Base-by-base conservation (phyloP, 2,113 vertebrate genomes). In the Helogale parvula region DNA sequence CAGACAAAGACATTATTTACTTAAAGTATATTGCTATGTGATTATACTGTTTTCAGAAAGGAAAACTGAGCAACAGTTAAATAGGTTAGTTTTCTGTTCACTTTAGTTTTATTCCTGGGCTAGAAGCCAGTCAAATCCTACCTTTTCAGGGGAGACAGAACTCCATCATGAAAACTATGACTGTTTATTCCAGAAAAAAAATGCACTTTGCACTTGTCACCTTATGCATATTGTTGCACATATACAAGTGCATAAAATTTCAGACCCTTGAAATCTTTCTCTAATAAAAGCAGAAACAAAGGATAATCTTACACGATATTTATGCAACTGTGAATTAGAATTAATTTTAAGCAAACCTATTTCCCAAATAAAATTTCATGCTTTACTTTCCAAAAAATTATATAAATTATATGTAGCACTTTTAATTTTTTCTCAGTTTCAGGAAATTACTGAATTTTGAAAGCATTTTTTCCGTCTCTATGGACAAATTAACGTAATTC, bases 401-500 rank as follows among this genome's bases (percentile, higher is more conserved):
- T 35, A 33, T 69, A 95, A 54, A 80, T 86, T 76, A 87, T 33
- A 29, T 6, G 52, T 65, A 89, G 5, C 8, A 14, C n/a, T 83
- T 16, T 52, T 57, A 81, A 38, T 25, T 89, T 80, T 90, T 92
- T 93, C 23, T 68, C 7, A 79, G 71, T 96, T 91, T 91, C 21
- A 92, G 52, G n/a, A 45, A 91, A 76, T 95, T 92, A 87, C n/a
- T 92, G 17, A 90, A 93, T 90, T 96, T 91, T 80, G 19, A 71
- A 91, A 92, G 52, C 13, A n/a, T 52, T 79, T 86, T 92, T 90
- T 92, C 16, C 41, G 41, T 96, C 60, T 80, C 76, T 93, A 35
- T 45, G 15, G 74, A 86, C 4, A 96, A 77, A 94, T 86, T 82
- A 85, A 90, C 45, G 12, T 76, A 80, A 5, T 93, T 96, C 38